Evolutionary conservation across 1,140 invertebrate genomes (phyloP), one percentile per base, ranked within the genome.

Genomic region (Cotesia vestalis): DNA sequence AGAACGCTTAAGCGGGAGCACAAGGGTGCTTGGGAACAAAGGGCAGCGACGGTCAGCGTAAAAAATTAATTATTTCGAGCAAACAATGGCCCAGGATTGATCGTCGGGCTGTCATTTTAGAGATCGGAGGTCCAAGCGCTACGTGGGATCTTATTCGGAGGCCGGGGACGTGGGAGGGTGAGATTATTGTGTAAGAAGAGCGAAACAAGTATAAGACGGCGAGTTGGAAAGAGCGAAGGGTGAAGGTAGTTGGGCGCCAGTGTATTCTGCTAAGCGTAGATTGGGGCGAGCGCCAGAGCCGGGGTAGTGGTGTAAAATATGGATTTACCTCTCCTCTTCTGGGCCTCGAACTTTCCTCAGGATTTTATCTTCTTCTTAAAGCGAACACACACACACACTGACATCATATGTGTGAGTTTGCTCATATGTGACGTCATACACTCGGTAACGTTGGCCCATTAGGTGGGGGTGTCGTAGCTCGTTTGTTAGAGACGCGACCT

Each of bases 241-340:
- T 17, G 70, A 61, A 36, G 57, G 27, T 52, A 63, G 64, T 36
- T 20, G 6, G 68, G 69, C 61, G 63, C 55, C 12, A 27, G 27
- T 27, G 27, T 27, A 27, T 27, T 27, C 27, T 27, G 27, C 73
- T 66, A 11, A 71, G 40, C 20, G 46, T 27, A 17, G 9, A 40
- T 46, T 40, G 17, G 59, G 17, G 34, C 36, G 51, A 57, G 68
- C 66, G 40, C 5, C 11, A 11, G 40, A 9, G 40, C 6, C 11
- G 40, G 40, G 76, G 81, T 82, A 78, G 82, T 81, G 79, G 83
- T 82, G 83, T 85, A 85, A 85, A 85, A 85, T 85, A 85, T 85
- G 83, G 84, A 85, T 85, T 85, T 85, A 85, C 83, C 81, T 83
- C 84, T 81, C 84, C 83, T 84, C 62, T 53, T 79, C 77, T 77